phyloP scores from a whole-genome alignment of 1,140 invertebrate genomes.

The Trinorchestia longiramus region DNA sequence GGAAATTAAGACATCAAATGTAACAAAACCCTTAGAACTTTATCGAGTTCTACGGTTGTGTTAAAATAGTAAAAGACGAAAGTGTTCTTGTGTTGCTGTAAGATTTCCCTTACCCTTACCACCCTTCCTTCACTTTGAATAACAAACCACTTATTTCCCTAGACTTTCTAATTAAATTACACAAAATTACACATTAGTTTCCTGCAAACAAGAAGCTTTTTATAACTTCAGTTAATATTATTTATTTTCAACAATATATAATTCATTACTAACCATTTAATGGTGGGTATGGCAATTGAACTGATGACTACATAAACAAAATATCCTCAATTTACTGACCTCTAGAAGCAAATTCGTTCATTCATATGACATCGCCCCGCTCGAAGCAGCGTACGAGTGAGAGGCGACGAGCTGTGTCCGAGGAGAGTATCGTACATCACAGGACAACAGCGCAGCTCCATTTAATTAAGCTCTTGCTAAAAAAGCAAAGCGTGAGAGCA shows the following conservation, averaged over 20 bases:
- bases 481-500: conserved; percentile 7
- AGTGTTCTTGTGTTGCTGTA: neutral
- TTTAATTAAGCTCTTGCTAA: conserved; percentile 36
- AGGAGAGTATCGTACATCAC: neutral
- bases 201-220: no score
- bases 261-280: neutral
- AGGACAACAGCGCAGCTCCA: conserved; percentile 7
- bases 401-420: neutral
- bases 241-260: no score
- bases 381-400: no score
- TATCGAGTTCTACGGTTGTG: neutral
- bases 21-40: neutral
- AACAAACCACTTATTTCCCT: neutral
- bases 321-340: neutral
- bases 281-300: neutral
- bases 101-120: no score
- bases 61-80: neutral
- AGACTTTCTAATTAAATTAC: neutral
- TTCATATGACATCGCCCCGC: neutral
- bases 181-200: neutral
- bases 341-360: neutral
- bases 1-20: neutral
- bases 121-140: neutral
- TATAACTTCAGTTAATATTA: no score
- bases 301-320: neutral